phyloP scores from a whole-genome alignment of 2,113 vertebrate species.

The Numenius arquata region DNA sequence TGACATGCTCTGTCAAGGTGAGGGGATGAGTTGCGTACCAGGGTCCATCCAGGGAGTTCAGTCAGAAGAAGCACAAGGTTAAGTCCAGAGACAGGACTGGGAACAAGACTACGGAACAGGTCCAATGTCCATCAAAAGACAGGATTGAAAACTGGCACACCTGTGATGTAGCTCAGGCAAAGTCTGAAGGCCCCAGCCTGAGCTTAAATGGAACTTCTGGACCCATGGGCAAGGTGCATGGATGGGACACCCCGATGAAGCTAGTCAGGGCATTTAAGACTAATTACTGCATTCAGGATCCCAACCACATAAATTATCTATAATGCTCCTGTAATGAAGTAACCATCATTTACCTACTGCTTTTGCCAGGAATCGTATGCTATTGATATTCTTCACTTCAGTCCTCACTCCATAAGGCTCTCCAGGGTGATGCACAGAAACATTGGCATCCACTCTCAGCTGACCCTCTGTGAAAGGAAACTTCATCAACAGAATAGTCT shows the following conservation, averaged over 20 bases:
- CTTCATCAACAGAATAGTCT: neutral
- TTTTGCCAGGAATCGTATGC: conserved; percentile 86
- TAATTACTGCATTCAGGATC: neutral
- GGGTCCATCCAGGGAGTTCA: neutral
- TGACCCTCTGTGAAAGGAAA: conserved; percentile 85
- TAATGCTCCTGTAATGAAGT: neutral
- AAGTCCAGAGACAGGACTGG: neutral
- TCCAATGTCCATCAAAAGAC: neutral
- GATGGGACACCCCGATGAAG: neutral
- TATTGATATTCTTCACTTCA: conserved; percentile 99
- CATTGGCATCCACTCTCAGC: conserved; percentile 94
- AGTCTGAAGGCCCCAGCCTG: neutral
- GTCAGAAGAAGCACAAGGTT: neutral
- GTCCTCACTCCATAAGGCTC: conserved; percentile 88
- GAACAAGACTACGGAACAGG: neutral
- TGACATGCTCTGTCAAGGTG: neutral
- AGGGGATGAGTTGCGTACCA: neutral
- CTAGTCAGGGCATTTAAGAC: neutral
- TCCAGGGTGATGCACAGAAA: conserved; percentile 90
- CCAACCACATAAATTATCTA: neutral
- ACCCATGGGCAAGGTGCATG: neutral
- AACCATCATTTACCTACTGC: conserved; percentile 83
- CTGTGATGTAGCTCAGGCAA: neutral
- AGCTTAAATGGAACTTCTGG: neutral
- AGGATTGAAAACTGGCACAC: neutral